Conservation (phyloP, 1,140 invertebrate genomes). For the Diorhabda sublineata region DNA sequence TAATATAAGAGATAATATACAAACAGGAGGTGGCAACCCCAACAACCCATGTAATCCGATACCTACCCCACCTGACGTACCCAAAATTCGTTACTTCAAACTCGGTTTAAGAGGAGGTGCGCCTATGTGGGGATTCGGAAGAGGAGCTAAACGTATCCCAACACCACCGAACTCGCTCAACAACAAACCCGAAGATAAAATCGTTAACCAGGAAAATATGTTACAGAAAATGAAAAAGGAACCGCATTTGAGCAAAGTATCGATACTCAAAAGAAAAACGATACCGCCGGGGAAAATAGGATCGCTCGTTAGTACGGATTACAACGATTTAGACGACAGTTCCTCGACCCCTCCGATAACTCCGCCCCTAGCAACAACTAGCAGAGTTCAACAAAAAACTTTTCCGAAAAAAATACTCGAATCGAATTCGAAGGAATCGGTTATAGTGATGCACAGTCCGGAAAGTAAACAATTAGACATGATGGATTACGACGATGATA, state of each 20-base stretch:
- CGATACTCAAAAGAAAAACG: constrained; percentile 53
- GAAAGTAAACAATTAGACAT: constrained; percentile 49
- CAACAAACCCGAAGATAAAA: constrained; percentile 18
- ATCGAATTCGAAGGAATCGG: constrained; percentile 32
- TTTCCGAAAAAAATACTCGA: constrained; percentile 36
- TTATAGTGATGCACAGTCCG: constrained; percentile 43
- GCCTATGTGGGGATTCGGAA: constrained; percentile 60
- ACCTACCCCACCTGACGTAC: constrained; percentile 50
- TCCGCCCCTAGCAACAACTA: constrained; percentile 43
- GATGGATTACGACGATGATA: constrained; percentile 59
- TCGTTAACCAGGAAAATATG: background rate
- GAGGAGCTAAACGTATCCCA: constrained; percentile 42
- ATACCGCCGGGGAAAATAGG: constrained; percentile 54
- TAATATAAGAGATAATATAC: constrained; percentile 19
- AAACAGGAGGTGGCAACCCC: constrained; percentile 33
- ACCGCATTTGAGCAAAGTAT: constrained; percentile 54
- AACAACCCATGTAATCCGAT: constrained; percentile 54
- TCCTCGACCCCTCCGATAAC: constrained; percentile 56
- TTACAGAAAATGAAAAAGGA: constrained; percentile 42
- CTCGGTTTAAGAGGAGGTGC: constrained; percentile 65
- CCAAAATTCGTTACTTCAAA: constrained; percentile 55
- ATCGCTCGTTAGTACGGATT: constrained; percentile 58
- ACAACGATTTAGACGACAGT: constrained; percentile 63
- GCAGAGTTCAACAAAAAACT: constrained; percentile 30
- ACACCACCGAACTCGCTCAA: constrained; percentile 24